These are phyloP conservation scores for Lithophane leautieri DNA, from an alignment of 2,888 invertebrate species.

Conservation along the genomic window DNA sequence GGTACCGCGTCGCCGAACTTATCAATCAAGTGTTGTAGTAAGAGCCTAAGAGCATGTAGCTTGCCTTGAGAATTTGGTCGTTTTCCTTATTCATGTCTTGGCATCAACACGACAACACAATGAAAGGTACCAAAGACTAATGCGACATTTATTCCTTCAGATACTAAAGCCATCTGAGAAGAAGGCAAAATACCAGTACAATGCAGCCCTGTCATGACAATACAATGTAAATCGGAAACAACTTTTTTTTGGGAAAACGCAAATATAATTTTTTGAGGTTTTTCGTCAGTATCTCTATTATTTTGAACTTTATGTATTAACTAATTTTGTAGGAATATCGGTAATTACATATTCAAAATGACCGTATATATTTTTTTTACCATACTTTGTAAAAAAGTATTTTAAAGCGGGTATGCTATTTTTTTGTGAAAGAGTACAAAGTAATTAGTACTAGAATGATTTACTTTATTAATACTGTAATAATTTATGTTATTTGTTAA, in stretches of 20 bases:
- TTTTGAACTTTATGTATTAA: constrained; percentile 61
- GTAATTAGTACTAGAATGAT: constrained; percentile 58
- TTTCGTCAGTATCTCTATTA: constrained; percentile 58
- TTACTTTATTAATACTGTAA: constrained; percentile 53
- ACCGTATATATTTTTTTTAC: constrained; percentile 56
- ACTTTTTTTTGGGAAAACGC: constrained; percentile 58
- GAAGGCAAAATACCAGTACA: constrained; percentile 99
- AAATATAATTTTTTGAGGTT: constrained; percentile 59
- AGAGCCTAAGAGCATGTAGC: neutral
- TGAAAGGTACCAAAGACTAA: constrained; percentile 42
- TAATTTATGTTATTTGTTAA: constrained; percentile 49
- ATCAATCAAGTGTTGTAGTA: constrained; percentile 14
- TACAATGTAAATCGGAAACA: constrained; percentile 56
- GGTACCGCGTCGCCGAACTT: neutral
- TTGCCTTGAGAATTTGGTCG: neutral
- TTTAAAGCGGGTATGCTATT: constrained; percentile 57
- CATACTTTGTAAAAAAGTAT: constrained; percentile 52
- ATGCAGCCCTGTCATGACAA: constrained; percentile 81
- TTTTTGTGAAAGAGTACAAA: constrained; percentile 53
- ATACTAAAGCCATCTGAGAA: constrained; percentile 93
- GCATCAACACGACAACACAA: neutral
- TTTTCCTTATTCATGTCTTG: constrained; percentile 6
- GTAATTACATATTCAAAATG: constrained; percentile 59
- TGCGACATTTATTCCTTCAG: constrained; percentile 57
- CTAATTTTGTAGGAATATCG: constrained; percentile 63